Evolutionary conservation across 1,140 invertebrate genomes (phyloP), one percentile per base, ranked within the genome.

Genomic region (Brachionus sp.): DNA sequence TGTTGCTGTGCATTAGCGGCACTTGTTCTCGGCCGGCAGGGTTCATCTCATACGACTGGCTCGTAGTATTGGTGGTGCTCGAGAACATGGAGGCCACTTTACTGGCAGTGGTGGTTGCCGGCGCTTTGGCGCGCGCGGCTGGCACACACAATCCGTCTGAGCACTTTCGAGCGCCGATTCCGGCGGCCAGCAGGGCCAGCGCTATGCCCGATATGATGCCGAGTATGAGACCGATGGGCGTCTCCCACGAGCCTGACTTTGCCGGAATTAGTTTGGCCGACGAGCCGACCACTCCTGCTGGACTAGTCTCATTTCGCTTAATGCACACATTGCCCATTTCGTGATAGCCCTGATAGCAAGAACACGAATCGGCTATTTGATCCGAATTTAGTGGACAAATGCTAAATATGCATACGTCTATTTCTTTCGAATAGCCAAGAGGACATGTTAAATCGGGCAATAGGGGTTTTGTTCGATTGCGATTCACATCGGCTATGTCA

Each of bases 151-250:
- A 10, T 0, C 77, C 77, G 13, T 80, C 77, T 0, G 77, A 80
- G 39, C 77, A 80, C 33, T 80, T 80, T 16, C 77, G 35, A 33
- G 77, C 77, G 5, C 50, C 77, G 13, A 80, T 80, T 6, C 33
- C 77, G 16, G 77, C 77, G 9, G 77, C 77, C 0, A 80, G 37
- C 10, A 80, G 12, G 10, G 77, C 77, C 39, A 80, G 35, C 2
- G 77, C 77, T 4, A 80, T 80, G 37, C 77, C 77, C 3, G 77
- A 80, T 62, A 80, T 80, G n/a, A 80, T 80, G 33, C 77, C 77
- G 0, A 80, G 33, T 29, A 80, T 80, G 1, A 80, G 37, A 12
- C 77, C 77, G 7, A 80, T 44, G 16, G 77, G 77, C 1, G 50
- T 80, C 33, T 80, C 77, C 35, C 53, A 25, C 9, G 62, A 57